Evolutionary conservation across 2,888 invertebrate genomes (phyloP).

Genomic region (Pristionchus mayeri): DNA sequence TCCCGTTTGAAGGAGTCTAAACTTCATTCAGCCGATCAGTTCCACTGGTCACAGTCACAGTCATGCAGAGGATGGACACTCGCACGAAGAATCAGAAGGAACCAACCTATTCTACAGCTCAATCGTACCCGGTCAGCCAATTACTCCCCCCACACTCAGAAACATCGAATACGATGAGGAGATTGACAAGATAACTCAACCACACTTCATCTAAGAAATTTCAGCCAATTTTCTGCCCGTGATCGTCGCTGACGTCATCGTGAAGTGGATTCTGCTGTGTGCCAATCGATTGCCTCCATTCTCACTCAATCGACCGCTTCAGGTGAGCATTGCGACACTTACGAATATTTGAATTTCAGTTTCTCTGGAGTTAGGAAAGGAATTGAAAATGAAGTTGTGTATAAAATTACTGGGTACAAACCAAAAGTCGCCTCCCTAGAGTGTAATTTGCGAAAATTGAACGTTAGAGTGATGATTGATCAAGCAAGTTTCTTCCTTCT

Average conservation of each 20-base stretch:
- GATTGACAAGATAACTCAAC: background rate
- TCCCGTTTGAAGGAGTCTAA: no score
- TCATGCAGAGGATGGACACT: background rate
- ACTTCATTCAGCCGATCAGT: background rate
- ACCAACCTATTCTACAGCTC: background rate
- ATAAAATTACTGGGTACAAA: no score
- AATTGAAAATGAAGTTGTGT: no score
- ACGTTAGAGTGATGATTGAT: no score
- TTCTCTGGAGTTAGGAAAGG: no score
- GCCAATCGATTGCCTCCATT: background rate
- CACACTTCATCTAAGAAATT: background rate
- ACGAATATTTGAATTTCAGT: no score
- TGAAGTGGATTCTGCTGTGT: conserved; percentile 28
- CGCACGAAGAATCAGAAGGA: background rate
- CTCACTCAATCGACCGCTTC: conserved; percentile 4
- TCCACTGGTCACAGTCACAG: background rate
- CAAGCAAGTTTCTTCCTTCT: background rate
- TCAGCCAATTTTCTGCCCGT: conserved; percentile 31
- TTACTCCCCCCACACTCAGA: no score
- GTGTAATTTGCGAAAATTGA: no score
- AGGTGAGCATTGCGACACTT: no score
- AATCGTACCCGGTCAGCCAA: conserved; percentile 16
- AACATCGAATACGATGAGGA: background rate
- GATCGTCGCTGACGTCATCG: conserved; percentile 3
- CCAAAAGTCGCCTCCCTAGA: no score